phyloP scores from a whole-genome alignment of 2,113 vertebrate species.

The Lepisosteus oculatus region DNA sequence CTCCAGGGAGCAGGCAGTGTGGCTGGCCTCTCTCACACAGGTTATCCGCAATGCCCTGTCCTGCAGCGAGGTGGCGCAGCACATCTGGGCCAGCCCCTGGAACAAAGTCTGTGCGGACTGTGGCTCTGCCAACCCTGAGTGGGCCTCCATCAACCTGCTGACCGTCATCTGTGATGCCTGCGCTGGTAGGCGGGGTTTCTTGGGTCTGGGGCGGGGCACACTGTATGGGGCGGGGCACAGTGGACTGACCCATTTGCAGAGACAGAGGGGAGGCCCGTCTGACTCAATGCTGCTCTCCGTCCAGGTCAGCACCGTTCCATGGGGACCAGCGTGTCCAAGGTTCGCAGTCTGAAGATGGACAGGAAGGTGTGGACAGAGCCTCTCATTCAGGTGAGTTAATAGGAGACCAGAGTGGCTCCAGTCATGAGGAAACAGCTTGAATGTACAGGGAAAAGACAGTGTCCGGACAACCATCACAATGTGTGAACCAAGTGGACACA shows the following conservation, averaged over 20 bases:
- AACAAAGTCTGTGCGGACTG: slow-evolving; percentile 70
- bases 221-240: not conserved
- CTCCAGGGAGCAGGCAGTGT: slow-evolving; percentile 45
- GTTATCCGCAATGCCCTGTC: slow-evolving; percentile 59
- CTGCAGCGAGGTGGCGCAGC: slow-evolving; percentile 59
- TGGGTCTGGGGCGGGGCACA: no score
- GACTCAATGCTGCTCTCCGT: not conserved
- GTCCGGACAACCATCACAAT: no score
- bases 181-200: slow-evolving; percentile 46
- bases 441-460: no score
- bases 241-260: no score
- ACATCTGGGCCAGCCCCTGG: slow-evolving; percentile 57
- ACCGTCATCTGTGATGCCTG: slow-evolving; percentile 67
- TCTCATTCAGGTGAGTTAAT: slow-evolving; percentile 40
- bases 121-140: slow-evolving; percentile 56
- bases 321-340: slow-evolving; percentile 57
- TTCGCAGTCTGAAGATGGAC: slow-evolving; percentile 67
- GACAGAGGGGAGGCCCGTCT: not conserved
- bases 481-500: no score
- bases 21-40: slow-evolving; percentile 49
- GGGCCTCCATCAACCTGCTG: slow-evolving; percentile 70
- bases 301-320: slow-evolving; percentile 60
- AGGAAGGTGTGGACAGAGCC: slow-evolving; percentile 69
- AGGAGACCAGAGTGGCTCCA: not conserved
- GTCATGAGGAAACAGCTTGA: no score